Evolutionary conservation across 1,140 invertebrate species (phyloP), one percentile per base, ranked within the genome.

Genomic region (Capitella teleta): DNA sequence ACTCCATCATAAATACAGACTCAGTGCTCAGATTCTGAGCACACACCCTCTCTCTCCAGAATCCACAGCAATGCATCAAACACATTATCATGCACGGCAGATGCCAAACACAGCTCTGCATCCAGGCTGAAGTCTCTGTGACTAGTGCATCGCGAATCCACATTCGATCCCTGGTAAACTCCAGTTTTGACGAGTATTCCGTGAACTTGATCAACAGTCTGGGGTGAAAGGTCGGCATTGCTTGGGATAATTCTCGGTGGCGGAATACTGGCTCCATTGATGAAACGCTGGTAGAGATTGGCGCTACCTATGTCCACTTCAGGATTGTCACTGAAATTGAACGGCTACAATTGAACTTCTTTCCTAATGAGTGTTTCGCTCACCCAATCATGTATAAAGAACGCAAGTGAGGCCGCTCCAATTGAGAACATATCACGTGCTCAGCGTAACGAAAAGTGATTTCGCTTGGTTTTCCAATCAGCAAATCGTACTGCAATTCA

Each of bases 381-480:
- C 70, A 81, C 80, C 80, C 80, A 51, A 81, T 70, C 25, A 78
- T 76, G 62, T 82, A 81, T 38, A 81, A 63, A 2, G 67, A 73
- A 21, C 77, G 72, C 3, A 81, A 56, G 60, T 49, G 16, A 51
- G 28, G n/a, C 74, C 74, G 54, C 34, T 60, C 66, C 3, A 79
- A 79, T 54, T 80, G 76, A 26, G 70, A 59, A 46, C 75, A 61
- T 5, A 82, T 68, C 60, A 78, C 68, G 24, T 77, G 63, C 63
- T 78, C 79, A 4, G 80, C 79, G 61, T 80, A 78, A 55, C 77
- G 74, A 61, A 80, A 82, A 1, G 81, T 83, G 23, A 82, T 69
- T 66, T 81, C 79, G 56, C 77, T 80, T 10, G 81, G 81, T 66
- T 82, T 82, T 14, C 81, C 81, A 38, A 82, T 70, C 40, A 83